Evolutionary conservation across 2,797 vertebrate genomes (phyloP).

Genomic region (Fistularia commersonii): DNA sequence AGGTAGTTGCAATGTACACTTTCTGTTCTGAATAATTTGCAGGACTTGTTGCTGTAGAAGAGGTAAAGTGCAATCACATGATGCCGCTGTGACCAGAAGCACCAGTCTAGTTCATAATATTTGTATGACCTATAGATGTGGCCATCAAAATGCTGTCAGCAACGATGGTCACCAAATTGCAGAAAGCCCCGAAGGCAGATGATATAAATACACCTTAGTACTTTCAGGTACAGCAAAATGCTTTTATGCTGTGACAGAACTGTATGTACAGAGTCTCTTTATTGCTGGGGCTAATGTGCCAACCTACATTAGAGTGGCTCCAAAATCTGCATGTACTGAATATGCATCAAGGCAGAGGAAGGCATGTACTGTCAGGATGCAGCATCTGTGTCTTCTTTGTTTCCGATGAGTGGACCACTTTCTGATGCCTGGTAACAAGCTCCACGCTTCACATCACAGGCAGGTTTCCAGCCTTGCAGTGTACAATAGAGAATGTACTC

Average conservation of each 20-base stretch:
- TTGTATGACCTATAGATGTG: constrained; percentile 45
- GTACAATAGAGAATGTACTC: constrained; percentile 8
- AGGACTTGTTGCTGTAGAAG: constrained; percentile 3
- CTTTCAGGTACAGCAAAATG: constrained; percentile 60
- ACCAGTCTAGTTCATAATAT: constrained; percentile 51
- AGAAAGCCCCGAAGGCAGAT: constrained; percentile 17
- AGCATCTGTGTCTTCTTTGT: constrained; percentile 53
- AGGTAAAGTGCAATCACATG: too few relatives aligned
- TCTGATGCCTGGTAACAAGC: constrained; percentile 55
- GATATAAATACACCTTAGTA: constrained; percentile 36
- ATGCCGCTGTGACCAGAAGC: constrained; percentile 7
- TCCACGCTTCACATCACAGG: constrained; percentile 32
- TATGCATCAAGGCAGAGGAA: constrained; percentile 58
- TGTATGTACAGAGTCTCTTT: constrained; percentile 31
- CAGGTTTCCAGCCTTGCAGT: constrained; percentile 35
- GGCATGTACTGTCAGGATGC: constrained; percentile 27
- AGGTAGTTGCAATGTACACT: too few relatives aligned
- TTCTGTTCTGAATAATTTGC: too few relatives aligned
- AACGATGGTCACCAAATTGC: constrained; percentile 35
- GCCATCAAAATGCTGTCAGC: constrained; percentile 43
- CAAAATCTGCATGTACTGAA: constrained; percentile 43
- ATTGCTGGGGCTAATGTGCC: constrained; percentile 36
- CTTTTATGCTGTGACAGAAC: constrained; percentile 54
- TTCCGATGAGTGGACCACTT: constrained; percentile 47
- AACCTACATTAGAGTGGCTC: constrained; percentile 33